These are phyloP conservation scores for rabbit (Oryctolagus cuniculus) DNA, from an alignment of 2,113 vertebrate species.

Conservation along the genomic window mOryCun1.1 NC_091435.1:173612501-173613000, in stretches of 20 bases:
- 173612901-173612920: conserved; percentile 88
- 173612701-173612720: neutral
- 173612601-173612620: conserved; percentile 17
- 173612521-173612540: too few species aligned
- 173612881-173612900: conserved; percentile 86
- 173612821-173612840: conserved; percentile 62
- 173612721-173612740: neutral
- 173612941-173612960: conserved; percentile 32
- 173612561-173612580: neutral
- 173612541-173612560: too few species aligned
- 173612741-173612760: neutral
- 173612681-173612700: neutral
- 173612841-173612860: conserved; percentile 82
- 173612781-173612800: neutral
- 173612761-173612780: neutral
- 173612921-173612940: conserved; percentile 94
- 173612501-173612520: too few species aligned
- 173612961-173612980: neutral
- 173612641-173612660: neutral
- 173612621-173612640: neutral
- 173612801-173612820: conserved; percentile 60
- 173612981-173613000: neutral
- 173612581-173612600: neutral
- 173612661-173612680: neutral
- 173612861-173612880: conserved; percentile 75